Conservation (phyloP, 2,797 vertebrate species). For the Champsocephalus gunnari region DNA sequence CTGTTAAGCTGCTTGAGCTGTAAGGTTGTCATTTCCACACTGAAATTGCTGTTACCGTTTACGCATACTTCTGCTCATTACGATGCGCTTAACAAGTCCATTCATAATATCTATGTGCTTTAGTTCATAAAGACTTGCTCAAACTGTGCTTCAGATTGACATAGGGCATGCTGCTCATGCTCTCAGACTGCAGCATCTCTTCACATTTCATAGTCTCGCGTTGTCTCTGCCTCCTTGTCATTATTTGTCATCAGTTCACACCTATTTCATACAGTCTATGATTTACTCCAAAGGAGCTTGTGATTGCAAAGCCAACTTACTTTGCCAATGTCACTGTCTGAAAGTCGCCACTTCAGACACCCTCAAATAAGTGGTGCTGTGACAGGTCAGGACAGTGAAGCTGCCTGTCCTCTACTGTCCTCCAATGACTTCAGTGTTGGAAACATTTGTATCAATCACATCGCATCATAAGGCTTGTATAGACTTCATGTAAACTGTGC, state of each 20-base stretch:
- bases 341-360: constrained; percentile 8
- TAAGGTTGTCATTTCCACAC: not conserved
- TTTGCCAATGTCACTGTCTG: not conserved
- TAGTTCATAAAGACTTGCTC: constrained; percentile 20
- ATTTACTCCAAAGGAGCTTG: constrained; percentile 48
- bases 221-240: constrained; percentile 56
- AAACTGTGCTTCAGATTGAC: constrained; percentile 33
- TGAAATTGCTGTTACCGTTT: not conserved
- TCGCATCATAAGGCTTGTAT: not conserved
- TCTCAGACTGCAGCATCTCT: constrained; percentile 61
- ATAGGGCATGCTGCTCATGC: constrained; percentile 37
- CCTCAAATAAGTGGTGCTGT: constrained; percentile 21
- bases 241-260: constrained; percentile 63
- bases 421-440: not conserved
- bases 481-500: constrained; percentile 2
- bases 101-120: not conserved
- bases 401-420: not conserved
- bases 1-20: constrained; percentile 16
- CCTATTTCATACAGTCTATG: not conserved
- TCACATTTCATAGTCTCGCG: constrained; percentile 48
- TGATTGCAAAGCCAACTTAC: constrained; percentile 30
- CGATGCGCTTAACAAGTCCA: constrained; percentile 13
- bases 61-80: not conserved
- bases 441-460: not conserved
- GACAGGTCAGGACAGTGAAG: not conserved